phyloP scores from a whole-genome alignment of 2,113 vertebrate genomes.

The Ochotona princeps region DNA sequence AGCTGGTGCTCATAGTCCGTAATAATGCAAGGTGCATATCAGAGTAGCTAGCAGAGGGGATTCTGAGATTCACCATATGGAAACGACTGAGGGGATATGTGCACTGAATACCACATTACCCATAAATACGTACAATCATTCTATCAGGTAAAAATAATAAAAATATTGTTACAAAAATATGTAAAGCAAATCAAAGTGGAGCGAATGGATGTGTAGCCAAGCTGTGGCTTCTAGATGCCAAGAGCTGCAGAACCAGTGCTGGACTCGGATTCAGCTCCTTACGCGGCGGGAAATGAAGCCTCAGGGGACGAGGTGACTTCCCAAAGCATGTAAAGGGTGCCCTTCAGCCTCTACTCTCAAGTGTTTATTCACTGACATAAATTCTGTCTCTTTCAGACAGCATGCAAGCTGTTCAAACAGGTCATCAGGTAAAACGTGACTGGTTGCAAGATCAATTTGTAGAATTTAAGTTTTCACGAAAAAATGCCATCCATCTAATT shows the following conservation, averaged over 20 bases:
- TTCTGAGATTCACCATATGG: too few relatives aligned
- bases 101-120: too few relatives aligned
- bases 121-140: too few relatives aligned
- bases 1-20: too few relatives aligned
- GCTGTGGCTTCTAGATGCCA: too few relatives aligned
- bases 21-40: too few relatives aligned
- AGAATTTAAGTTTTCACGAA: background rate
- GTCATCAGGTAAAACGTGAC: background rate
- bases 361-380: background rate
- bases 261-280: background rate
- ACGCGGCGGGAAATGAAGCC: background rate
- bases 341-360: background rate
- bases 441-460: background rate
- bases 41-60: too few relatives aligned
- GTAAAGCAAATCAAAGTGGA: background rate
- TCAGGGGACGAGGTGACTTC: background rate
- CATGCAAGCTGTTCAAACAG: background rate
- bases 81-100: too few relatives aligned
- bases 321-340: background rate
- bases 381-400: background rate
- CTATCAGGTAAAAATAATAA: too few relatives aligned
- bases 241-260: background rate
- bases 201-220: background rate
- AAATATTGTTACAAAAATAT: background rate
- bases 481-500: background rate